phyloP scores from a whole-genome alignment of 2,113 vertebrate species.

The Clupea harengus region DNA sequence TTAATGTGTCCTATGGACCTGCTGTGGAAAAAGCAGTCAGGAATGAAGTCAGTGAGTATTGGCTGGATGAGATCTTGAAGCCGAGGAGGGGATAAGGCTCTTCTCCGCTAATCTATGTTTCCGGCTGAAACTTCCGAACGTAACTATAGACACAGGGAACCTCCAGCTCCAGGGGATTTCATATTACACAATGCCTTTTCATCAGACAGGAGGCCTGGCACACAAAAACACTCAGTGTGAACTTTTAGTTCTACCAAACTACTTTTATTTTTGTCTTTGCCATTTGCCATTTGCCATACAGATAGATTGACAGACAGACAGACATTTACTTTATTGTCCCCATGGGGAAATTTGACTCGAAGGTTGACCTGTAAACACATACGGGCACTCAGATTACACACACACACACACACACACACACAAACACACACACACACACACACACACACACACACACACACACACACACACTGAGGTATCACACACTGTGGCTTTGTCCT shows the following conservation, averaged over 20 bases:
- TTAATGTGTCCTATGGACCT: constrained; percentile 11
- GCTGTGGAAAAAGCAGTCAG: constrained; percentile 29
- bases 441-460: constrained; percentile 2
- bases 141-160: constrained; percentile 42
- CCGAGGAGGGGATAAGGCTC: constrained; percentile 43
- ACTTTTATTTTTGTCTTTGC: no score
- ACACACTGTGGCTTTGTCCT: background rate
- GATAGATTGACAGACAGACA: no score
- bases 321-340: no score
- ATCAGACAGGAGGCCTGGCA: background rate
- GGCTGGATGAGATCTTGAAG: constrained; percentile 43
- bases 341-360: no score
- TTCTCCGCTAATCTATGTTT: constrained; percentile 39
- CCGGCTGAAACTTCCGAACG: constrained; percentile 29
- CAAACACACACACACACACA: background rate
- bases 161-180: constrained; percentile 16
- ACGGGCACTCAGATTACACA: background rate
- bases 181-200: background rate
- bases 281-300: no score
- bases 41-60: constrained; percentile 45
- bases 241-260: background rate
- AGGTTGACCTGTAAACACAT: no score
- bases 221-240: background rate
- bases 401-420: background rate
- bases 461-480: background rate